Base-by-base conservation (phyloP, 2,113 vertebrate genomes). In the Dissostichus mawsoni region DNA sequence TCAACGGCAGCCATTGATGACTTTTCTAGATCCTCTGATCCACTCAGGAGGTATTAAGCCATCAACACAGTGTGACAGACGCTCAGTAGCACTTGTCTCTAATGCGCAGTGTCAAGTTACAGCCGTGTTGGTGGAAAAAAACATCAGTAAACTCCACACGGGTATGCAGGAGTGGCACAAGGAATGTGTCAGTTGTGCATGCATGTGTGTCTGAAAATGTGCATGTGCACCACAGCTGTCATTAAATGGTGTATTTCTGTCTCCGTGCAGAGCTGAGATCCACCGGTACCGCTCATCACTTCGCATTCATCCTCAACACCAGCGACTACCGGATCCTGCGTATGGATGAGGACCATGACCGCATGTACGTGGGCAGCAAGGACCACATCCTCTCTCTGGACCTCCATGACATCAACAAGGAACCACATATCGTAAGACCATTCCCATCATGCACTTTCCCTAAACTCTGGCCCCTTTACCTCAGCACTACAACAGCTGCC, bases 311-410 rank as follows among this genome's bases (percentile, higher is more conserved):
- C 87, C 95, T 99, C 82, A 99, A 99, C 94, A 97, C 97, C 0
- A 96, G 97, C 0, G 97, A 99, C 91, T 99, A 97, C 89, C 95
- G 97, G 36, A 99, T 99, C 93, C 93, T 99, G 82, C 95, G 99
- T 56, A 98, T 99, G 95, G 98, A 99, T 8, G 98, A 99, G 87
- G 98, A 99, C 94, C 97, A 99, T 0, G 98, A 99, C 91, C 97
- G 98, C 72, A 98, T 99, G 98, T 99, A 99, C 0, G 96, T 99
- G 86, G 98, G 98, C 86, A 98, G 97, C 96, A 99, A 98, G 93
- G 98, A 99, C 93, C 97, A 98, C 13, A 94, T 99, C 90, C 95
- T 99, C 69, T 99, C 98, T 0, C 90, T 99, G 93, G 98, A 99
- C 88, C 96, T 99, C n/a, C 98, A 99, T 0, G 97, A 99, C 94